Conservation (phyloP, 2,797 vertebrate species). For the Girardinus metallicus region DNA sequence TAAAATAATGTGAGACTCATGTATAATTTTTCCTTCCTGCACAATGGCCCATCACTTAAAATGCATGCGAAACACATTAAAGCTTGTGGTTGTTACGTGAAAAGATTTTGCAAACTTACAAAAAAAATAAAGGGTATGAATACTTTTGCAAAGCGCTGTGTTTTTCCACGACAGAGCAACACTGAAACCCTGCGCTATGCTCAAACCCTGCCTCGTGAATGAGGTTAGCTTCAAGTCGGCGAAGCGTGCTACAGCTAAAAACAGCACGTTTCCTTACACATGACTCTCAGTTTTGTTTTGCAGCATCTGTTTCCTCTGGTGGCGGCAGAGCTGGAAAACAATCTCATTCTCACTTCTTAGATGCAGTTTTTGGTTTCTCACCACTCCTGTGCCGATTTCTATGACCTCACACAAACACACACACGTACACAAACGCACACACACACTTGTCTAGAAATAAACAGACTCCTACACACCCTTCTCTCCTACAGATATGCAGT, state of each 20-base stretch:
- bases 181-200: background rate
- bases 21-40: background rate
- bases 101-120: background rate
- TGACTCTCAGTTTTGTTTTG: slow-evolving; percentile 60
- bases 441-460: slow-evolving; percentile 45
- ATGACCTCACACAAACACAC: slow-evolving; percentile 22
- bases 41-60: background rate
- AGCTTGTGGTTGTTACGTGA: background rate
- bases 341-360: slow-evolving; percentile 69
- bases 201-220: background rate
- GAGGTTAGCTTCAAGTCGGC: slow-evolving; percentile 30
- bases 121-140: background rate
- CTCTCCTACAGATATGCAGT: slow-evolving; percentile 29
- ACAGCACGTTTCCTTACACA: slow-evolving; percentile 47
- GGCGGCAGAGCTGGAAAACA: slow-evolving; percentile 41
- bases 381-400: slow-evolving; percentile 23
- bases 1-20: background rate
- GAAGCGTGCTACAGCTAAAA: slow-evolving; percentile 49
- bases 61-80: background rate
- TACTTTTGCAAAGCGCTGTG: background rate
- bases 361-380: slow-evolving; percentile 60
- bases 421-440: background rate
- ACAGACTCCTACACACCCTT: slow-evolving; percentile 40
- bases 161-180: background rate
- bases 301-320: slow-evolving; percentile 79